These are phyloP conservation scores for Oncorhynchus clarkii DNA, from an alignment of 2,113 vertebrate genomes.

Conservation along the genomic window DNA sequence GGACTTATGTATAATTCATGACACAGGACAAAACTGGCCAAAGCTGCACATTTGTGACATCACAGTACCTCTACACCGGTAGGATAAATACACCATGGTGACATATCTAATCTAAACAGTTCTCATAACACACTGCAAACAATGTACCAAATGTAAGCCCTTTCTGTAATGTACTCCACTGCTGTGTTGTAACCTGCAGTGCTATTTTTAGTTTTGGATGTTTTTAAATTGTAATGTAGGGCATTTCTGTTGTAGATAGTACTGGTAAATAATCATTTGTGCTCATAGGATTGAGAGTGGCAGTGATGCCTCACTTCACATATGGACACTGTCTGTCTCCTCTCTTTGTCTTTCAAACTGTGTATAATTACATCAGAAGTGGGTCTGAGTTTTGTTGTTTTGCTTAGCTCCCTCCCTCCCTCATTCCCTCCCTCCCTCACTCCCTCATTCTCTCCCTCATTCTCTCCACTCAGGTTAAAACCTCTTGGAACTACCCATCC, in stretches of 20 bases:
- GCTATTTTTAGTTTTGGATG: slow-evolving; percentile 45
- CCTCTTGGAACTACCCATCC: not conserved
- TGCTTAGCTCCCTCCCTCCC: not conserved
- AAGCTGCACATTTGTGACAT: not conserved
- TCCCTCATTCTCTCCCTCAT: not conserved
- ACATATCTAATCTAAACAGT: not conserved
- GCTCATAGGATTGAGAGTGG: not conserved
- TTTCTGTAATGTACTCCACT: slow-evolving; percentile 12
- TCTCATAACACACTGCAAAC: not conserved
- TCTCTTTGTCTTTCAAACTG: not conserved
- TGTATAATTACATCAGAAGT: not conserved
- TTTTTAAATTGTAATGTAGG: slow-evolving; percentile 37
- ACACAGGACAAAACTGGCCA: slow-evolving; percentile 1
- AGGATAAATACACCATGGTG: not conserved
- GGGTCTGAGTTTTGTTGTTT: not conserved
- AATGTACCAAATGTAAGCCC: not conserved
- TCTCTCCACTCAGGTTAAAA: not conserved
- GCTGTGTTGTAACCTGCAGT: slow-evolving; percentile 19
- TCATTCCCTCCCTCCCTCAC: not conserved
- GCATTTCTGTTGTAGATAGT: slow-evolving; percentile 8
- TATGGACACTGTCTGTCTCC: not conserved
- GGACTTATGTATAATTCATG: slow-evolving; percentile 41
- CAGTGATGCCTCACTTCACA: slow-evolving; percentile 7
- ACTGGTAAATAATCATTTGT: too few species aligned
- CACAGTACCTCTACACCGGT: not conserved